These are phyloP conservation scores for Deroplatys truncata DNA, from an alignment of 2,888 invertebrate genomes.

Conservation along the genomic window DNA sequence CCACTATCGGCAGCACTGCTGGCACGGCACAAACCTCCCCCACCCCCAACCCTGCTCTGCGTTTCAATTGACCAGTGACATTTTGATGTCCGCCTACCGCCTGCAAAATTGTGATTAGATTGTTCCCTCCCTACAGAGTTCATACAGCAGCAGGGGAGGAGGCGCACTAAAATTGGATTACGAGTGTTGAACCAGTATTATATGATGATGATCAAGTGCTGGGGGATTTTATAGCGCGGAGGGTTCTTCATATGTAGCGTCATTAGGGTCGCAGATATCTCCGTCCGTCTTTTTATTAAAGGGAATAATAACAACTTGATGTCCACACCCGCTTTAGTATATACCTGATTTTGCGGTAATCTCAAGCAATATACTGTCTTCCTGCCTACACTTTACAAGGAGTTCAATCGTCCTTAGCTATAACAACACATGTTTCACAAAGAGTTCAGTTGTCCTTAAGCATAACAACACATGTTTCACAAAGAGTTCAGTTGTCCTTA, in stretches of 20 bases:
- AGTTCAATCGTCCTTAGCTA: no score
- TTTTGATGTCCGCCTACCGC: slow-evolving; percentile 29
- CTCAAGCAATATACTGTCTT: no score
- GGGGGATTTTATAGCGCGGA: slow-evolving; percentile 24
- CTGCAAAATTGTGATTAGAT: slow-evolving; percentile 36
- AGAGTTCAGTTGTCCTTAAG: no score
- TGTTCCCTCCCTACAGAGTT: slow-evolving; percentile 31
- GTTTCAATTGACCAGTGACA: slow-evolving; percentile 34
- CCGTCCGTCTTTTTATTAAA: no score
- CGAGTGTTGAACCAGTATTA: slow-evolving; percentile 35
- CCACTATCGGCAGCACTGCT: slow-evolving; percentile 9
- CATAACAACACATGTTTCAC: no score
- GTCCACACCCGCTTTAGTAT: no score
- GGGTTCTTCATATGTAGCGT: slow-evolving; percentile 7
- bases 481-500: no score
- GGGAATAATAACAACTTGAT: no score
- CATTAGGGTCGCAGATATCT: slow-evolving; percentile 4
- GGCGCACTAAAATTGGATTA: slow-evolving; percentile 39
- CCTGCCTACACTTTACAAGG: no score
- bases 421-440: no score
- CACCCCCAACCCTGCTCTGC: background rate
- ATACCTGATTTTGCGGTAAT: no score
- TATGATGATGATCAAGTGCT: slow-evolving; percentile 36
- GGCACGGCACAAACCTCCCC: slow-evolving; percentile 15
- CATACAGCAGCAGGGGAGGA: slow-evolving; percentile 21